These are phyloP conservation scores for Artibeus jamaicensis DNA, from an alignment of 2,797 vertebrate species.

Conservation along the genomic window DNA sequence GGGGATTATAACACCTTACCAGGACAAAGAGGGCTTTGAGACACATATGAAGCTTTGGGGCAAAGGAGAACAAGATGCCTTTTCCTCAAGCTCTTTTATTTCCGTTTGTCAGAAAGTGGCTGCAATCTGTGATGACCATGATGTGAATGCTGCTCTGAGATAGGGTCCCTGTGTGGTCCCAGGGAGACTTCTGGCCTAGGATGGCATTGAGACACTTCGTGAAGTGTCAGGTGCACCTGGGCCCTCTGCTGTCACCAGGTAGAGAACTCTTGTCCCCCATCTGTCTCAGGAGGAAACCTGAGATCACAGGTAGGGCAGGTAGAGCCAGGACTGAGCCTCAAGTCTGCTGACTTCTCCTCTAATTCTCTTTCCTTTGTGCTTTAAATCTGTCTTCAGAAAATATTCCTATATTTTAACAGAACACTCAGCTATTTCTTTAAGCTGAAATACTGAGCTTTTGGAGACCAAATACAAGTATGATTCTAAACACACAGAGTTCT, in stretches of 20 bases:
- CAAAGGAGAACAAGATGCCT: background rate
- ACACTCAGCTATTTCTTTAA: background rate
- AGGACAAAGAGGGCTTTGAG: background rate
- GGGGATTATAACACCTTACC: background rate
- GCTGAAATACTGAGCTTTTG: background rate
- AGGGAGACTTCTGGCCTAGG: background rate
- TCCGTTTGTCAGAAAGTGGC: background rate
- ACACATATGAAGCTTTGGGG: background rate
- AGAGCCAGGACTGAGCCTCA: background rate
- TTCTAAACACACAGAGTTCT: background rate
- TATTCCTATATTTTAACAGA: background rate
- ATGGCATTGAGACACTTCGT: background rate
- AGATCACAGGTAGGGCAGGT: fast-evolving
- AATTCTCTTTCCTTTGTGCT: background rate
- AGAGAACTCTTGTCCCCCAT: too few relatives aligned
- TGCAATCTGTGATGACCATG: background rate
- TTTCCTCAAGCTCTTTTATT: background rate
- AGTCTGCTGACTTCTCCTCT: background rate
- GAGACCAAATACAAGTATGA: background rate
- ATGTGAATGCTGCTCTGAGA: background rate
- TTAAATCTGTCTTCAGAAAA: background rate
- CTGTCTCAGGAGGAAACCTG: background rate
- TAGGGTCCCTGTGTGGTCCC: background rate
- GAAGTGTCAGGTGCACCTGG: fast-evolving
- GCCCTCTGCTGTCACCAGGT: background rate